Evolutionary conservation across 2,113 vertebrate species (phyloP), one percentile per base, ranked within the genome.

Genomic region (Aptenodytes patagonicus): DNA sequence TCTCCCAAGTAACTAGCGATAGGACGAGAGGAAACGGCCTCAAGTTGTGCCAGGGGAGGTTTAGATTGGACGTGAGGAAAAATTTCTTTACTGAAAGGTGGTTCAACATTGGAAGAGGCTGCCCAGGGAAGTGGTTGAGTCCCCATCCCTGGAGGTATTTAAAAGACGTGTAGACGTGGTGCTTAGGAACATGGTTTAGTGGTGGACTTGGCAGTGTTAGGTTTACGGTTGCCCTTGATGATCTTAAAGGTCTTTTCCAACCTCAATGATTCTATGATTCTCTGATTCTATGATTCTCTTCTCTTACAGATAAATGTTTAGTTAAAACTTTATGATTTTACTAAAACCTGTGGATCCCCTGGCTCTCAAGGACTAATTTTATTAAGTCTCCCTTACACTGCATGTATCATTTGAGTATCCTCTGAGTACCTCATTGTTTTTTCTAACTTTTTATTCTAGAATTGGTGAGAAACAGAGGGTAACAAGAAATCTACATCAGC

Each of bases 121-220:
- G 58, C 8, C 3, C 15, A 40, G 29, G 28, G 25, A 55, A 49
- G 31, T 8, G 26, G 8, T 28, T 13, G 46, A 73, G 31, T 42
- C 0, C 17, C 25, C 13, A 29, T 49, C 73, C n/a, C 46, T 49
- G 21, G 19, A 55, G 15, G 3, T 42, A 19, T 82, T 64, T 82
- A 44, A 58, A 58, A 81, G 12, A 8, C 0, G 0, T 0, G 0
- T 22, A 69, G 8, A 22, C 5, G 3, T 34, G 6, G 9, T 0
- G 0, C 17, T 22, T 42, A 20, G 10, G 21, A 24, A 46, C 32
- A 31, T 49, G 24, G 13, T 31, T 80, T 73, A 55, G 21, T 14
- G 21, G 11, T 70, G 12, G 16, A 11, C 26, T 47, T 51, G 49
- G 19, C 21, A 42, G 14, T 42, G 10, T 46, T 83, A 26, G 19